Percentiles rank a stretch among this genome's conserved stretches.
phyloP scores from a whole-genome alignment of 2,888 invertebrate genomes.

The Belgica antarctica region DNA sequence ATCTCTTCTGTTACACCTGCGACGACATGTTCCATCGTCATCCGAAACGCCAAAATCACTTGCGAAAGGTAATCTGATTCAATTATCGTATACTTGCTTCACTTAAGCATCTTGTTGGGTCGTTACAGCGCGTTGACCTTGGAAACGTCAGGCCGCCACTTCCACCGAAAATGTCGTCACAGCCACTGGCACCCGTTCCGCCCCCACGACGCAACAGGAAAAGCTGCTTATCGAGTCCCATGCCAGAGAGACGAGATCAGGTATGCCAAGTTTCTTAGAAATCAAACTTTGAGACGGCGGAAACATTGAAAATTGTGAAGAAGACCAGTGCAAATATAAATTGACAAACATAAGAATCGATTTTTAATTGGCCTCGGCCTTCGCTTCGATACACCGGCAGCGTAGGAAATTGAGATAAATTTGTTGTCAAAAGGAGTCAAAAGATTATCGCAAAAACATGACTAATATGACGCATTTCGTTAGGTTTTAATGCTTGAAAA shows the following conservation, averaged over 20 bases:
- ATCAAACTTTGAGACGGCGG: too few species aligned
- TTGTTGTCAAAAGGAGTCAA: too few species aligned
- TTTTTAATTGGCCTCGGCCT: neutral
- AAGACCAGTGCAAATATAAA: slow-evolving; percentile 35
- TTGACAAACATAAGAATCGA: slow-evolving; percentile 32
- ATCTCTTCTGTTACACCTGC: slow-evolving; percentile 85
- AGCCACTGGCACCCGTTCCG: slow-evolving; percentile 58
- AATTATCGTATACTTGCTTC: neutral
- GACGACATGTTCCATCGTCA: slow-evolving; percentile 94
- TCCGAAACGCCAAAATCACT: slow-evolving; percentile 79
- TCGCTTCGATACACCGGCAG: too few species aligned
- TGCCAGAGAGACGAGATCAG: slow-evolving; percentile 54
- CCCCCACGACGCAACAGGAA: slow-evolving; percentile 64
- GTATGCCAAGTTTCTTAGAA: slow-evolving; percentile 34
- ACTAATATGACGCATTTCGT: too few species aligned
- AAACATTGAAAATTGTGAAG: neutral
- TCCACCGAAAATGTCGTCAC: slow-evolving; percentile 59
- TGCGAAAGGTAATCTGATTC: slow-evolving; percentile 64
- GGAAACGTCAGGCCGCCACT: slow-evolving; percentile 58
- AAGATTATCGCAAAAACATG: too few species aligned
- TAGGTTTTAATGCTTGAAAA: too few species aligned
- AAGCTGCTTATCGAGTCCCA: slow-evolving; percentile 57
- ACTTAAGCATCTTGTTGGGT: neutral
- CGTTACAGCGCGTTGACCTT: slow-evolving; percentile 29
- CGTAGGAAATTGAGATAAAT: too few species aligned